phyloP scores from a whole-genome alignment of 2,113 vertebrate genomes.

The Entelurus aequoreus region DNA sequence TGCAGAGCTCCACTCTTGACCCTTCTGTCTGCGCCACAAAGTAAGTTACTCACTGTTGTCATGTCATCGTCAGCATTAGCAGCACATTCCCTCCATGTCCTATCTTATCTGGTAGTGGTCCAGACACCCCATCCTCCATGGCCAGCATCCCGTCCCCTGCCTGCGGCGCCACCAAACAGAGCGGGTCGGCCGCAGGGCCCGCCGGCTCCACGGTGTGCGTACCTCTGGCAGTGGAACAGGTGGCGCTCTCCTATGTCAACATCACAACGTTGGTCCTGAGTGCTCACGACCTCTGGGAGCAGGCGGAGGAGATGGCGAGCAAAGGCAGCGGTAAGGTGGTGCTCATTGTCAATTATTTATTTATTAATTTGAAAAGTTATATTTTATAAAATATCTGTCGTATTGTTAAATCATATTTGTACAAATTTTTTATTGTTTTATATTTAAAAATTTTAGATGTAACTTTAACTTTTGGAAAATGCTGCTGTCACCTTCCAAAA shows the following conservation, averaged over 20 bases:
- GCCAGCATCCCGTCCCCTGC: constrained; percentile 78
- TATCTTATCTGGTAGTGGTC: constrained; percentile 59
- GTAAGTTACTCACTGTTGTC: constrained; percentile 60
- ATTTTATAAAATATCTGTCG: too few relatives aligned
- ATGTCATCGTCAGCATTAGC: not conserved
- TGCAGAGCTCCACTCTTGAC: constrained; percentile 70
- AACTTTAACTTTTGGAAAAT: too few relatives aligned
- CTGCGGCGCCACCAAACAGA: constrained; percentile 51
- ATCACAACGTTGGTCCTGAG: constrained; percentile 84
- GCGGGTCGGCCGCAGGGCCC: constrained; percentile 4
- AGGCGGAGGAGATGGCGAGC: constrained; percentile 76
- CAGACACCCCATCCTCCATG: constrained; percentile 74
- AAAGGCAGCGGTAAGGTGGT: constrained; percentile 78
- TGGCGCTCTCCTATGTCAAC: constrained; percentile 83
- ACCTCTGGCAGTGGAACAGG: constrained; percentile 76
- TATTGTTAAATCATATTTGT: too few relatives aligned
- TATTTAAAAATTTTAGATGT: too few relatives aligned
- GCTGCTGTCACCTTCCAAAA: too few relatives aligned
- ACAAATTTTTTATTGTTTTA: too few relatives aligned
- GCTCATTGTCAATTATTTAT: too few relatives aligned
- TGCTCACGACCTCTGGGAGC: constrained; percentile 87
- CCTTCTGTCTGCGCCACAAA: constrained; percentile 74
- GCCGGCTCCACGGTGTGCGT: constrained; percentile 62
- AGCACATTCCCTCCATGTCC: not conserved
- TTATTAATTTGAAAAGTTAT: too few relatives aligned